Base-by-base conservation (phyloP, 2,888 invertebrate genomes). In the Auanema freiburgensis region DNA sequence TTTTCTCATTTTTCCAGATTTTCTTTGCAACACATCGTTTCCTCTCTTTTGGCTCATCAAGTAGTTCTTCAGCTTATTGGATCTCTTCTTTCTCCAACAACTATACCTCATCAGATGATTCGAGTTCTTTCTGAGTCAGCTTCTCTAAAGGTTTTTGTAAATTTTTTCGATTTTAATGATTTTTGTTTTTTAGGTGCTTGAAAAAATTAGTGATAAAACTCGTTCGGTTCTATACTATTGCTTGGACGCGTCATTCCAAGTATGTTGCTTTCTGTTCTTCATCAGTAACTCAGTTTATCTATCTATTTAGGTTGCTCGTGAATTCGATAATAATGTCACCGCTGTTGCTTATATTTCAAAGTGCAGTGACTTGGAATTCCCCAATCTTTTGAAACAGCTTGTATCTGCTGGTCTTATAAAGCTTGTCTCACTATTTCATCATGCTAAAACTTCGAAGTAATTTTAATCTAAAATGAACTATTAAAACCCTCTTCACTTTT, bases 31-130 rank as follows among this genome's bases (percentile, higher is more conserved):
- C 41, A 57, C 14, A 23, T 57, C 4, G 43, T 62, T 41, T 57
- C 57, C 2, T 62, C 62, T 21, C 56, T 62, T 11, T 57, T 62
- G 12, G 41, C 62, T n/a, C 62, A 62, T 41, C 57, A 62, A 42
- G 51, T 62, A 11, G 14, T 62, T 21, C 62, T 62, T 43, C 62
- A 62, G 42, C 57, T 62, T 25, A 23, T 62, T 12, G 62, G 49
- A 8, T 42, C 25, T 23, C 50, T 62, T 24, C 51, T 62, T 23
- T 49, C 60, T 14, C 25, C 57, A 8, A 40, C 18, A 8, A 51
- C 23, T 14, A 42, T 57, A n/a, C 40, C 56, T 2, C 23, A n/a
- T 12, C 12, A 18, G 49, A 57, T 62, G 62, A 56, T 18, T 8
- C 42, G 24, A 14, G 49, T 60, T 18, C 46, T 60, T 6, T 53